Evolutionary conservation across 2,797 vertebrate species (phyloP), one percentile per base, ranked within the genome.

Genomic region (Eidolon dupreanum): DNA sequence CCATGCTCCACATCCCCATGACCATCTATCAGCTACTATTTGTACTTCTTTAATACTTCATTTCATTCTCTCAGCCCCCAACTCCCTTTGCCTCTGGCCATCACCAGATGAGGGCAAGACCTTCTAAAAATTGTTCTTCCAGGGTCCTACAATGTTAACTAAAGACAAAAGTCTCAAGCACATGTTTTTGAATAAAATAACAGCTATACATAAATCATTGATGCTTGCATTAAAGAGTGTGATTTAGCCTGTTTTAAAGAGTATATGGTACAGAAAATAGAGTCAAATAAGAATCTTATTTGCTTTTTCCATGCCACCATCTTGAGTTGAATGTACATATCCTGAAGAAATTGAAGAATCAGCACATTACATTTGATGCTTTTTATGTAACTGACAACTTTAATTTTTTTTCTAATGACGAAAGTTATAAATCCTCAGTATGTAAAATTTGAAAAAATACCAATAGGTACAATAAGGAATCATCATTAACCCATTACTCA

Each of bases 371-470:
- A 24, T 75, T 73, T 33, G 19, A 77, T 55, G 8, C 20, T 94
- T 92, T 97, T 90, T 55, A 84, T 49, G 10, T 66, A n/a, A 93
- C n/a, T 83, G 8, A 82, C 20, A 68, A 81, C 28, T 49, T 57
- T n/a, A 81, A 38, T 55, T 86, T 87, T 96, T 96, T 74, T 73
- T 59, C 86, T 88, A 95, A 77, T 75, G 26, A 66, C 17, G 51
- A 84, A 95, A 65, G 22, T 17, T 55, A 79, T 71, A 77, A 86
- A 36, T 89, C 19, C 1, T 41, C 26, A 31, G 3, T 61, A 49
- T 33, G 31, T 59, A 66, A 96, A 79, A 84, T 59, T 38, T 75
- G 51, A 20, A 89, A 57, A 93, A 55, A 90, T 55, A 66, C 24
- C 91, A 22, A 90, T 28, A 57, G 82, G 2, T 41, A 71, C 46